Conservation (phyloP, 2,888 invertebrate species). For the Philereme transversata region DNA sequence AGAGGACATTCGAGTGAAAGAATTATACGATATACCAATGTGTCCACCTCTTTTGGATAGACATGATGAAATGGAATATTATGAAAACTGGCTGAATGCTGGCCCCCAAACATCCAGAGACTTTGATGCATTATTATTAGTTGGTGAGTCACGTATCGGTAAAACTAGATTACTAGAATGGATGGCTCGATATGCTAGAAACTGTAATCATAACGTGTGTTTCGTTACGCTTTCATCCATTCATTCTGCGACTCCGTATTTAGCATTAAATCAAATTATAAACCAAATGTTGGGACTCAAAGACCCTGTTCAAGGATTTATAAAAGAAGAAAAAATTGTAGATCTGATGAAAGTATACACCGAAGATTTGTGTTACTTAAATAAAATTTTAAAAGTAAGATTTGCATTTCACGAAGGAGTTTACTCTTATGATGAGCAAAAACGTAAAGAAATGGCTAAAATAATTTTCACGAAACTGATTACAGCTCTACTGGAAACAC, state of each 20-base stretch:
- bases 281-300: constrained; percentile 66
- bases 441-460: constrained; percentile 66
- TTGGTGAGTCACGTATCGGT: constrained; percentile 83
- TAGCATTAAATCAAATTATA: constrained; percentile 72
- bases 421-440: constrained; percentile 59
- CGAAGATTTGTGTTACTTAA: constrained; percentile 82
- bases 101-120: constrained; percentile 50
- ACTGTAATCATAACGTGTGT: constrained; percentile 53
- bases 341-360: constrained; percentile 56
- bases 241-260: constrained; percentile 71
- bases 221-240: constrained; percentile 64
- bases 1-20: constrained; percentile 73
- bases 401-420: constrained; percentile 76
- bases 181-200: constrained; percentile 65
- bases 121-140: constrained; percentile 81
- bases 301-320: constrained; percentile 65
- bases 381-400: constrained; percentile 77
- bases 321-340: constrained; percentile 72
- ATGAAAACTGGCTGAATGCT: constrained; percentile 62
- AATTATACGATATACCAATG: constrained; percentile 69
- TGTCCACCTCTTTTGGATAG: constrained; percentile 78
- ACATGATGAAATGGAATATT: constrained; percentile 74
- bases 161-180: constrained; percentile 84
- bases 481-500: constrained; percentile 52
- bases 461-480: constrained; percentile 67